Conservation (phyloP, 2,888 invertebrate genomes). For the Dicyrtomina minuta region DNA sequence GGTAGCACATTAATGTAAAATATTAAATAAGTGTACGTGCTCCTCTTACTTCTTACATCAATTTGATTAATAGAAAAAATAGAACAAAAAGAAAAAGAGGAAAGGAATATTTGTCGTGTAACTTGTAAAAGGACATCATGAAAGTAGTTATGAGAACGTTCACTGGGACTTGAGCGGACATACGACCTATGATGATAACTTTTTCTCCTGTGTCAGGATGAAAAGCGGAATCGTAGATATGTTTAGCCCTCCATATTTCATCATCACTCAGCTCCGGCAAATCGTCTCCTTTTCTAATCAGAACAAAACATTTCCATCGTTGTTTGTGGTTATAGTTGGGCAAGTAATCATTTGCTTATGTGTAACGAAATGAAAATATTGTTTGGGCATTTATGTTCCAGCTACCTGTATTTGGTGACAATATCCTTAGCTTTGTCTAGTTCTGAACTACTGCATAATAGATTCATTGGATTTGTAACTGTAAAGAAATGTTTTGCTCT, state of each 20-base stretch:
- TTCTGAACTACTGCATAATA: conserved; percentile 58
- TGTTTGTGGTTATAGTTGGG: no score
- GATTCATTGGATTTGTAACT: conserved; percentile 64
- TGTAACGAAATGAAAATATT: no score
- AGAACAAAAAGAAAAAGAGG: background rate
- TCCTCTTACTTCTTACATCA: background rate
- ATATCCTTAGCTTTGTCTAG: conserved; percentile 60
- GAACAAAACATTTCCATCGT: no score
- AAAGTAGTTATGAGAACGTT: conserved; percentile 94
- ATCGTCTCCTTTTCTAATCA: conserved; percentile 33
- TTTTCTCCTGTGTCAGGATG: conserved; percentile 98
- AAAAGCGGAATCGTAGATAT: conserved; percentile 96
- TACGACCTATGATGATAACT: conserved; percentile 86
- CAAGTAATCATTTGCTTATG: background rate
- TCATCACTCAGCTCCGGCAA: conserved; percentile 65
- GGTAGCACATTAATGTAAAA: background rate
- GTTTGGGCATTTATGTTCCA: conserved; percentile 11
- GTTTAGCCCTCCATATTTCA: conserved; percentile 89
- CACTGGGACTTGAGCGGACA: conserved; percentile 98
- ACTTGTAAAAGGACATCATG: conserved; percentile 95
- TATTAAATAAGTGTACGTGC: background rate
- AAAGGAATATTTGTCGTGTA: conserved; percentile 50
- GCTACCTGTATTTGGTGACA: conserved; percentile 59
- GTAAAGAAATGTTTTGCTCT: conserved; percentile 62
- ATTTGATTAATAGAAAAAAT: background rate